Conservation (phyloP, 2,888 invertebrate species). For the Mythimna ferrago region DNA sequence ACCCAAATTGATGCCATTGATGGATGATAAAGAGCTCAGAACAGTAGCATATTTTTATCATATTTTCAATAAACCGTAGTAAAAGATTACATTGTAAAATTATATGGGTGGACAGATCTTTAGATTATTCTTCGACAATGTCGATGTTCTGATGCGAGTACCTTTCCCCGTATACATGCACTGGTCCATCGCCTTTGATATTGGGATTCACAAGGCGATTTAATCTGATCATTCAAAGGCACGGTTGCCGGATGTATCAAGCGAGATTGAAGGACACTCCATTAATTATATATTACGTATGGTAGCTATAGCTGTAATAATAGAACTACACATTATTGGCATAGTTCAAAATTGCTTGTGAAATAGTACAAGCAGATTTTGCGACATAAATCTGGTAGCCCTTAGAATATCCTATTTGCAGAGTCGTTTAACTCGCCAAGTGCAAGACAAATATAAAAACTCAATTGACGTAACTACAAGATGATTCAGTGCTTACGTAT, state of each 20-base stretch:
- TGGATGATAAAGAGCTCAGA: no score
- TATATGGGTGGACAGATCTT: neutral
- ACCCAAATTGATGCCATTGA: no score
- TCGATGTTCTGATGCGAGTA: no score
- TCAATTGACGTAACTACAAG: slow-evolving; percentile 32
- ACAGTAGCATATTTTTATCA: neutral
- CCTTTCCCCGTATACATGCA: neutral
- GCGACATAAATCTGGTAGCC: neutral
- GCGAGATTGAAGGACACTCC: neutral
- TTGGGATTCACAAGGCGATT: neutral
- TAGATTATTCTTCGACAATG: neutral
- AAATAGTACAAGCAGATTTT: neutral
- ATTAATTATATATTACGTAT: neutral
- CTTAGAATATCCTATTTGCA: neutral
- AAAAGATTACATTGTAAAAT: neutral
- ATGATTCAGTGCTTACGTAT: slow-evolving; percentile 17
- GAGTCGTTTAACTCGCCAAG: slow-evolving; percentile 23
- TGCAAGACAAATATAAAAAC: slow-evolving; percentile 27
- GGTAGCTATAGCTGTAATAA: neutral
- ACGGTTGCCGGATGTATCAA: slow-evolving; percentile 21
- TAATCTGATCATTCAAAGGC: slow-evolving; percentile 23
- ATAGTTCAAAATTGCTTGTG: neutral
- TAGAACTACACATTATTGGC: neutral
- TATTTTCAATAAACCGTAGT: neutral
- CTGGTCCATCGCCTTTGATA: neutral